Evolutionary conservation across 2,888 invertebrate species (phyloP).

Genomic region (Lacanobia wlatinum): DNA sequence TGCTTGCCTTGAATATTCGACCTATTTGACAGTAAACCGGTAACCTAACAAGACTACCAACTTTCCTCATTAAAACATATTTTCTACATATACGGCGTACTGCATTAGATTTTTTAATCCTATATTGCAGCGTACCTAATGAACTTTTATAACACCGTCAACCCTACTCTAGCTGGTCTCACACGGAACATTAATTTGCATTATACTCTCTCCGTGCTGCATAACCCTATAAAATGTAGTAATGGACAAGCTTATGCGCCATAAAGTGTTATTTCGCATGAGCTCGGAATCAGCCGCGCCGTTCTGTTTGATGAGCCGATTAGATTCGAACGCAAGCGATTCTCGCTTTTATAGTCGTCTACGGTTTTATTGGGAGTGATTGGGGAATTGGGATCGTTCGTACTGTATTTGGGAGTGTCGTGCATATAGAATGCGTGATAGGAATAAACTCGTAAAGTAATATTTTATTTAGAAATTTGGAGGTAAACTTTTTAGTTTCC

Average conservation of each 20-base stretch:
- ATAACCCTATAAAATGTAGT: conserved; percentile 87
- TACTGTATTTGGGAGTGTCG: conserved; percentile 43
- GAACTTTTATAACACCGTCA: conserved; percentile 68
- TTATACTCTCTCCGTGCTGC: conserved; percentile 82
- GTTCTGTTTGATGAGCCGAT: conserved; percentile 82
- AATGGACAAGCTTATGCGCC: conserved; percentile 84
- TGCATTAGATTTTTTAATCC: conserved; percentile 43
- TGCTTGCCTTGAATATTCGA: no score
- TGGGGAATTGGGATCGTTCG: conserved; percentile 58
- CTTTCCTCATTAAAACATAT: conserved; percentile 19
- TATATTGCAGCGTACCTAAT: conserved; percentile 36
- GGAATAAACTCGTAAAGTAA: conserved; percentile 28
- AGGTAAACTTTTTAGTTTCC: neutral
- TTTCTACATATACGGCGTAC: conserved; percentile 3
- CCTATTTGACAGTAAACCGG: neutral
- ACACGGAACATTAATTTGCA: conserved; percentile 86
- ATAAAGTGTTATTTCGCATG: conserved; percentile 82
- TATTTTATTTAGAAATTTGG: neutral
- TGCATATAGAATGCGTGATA: conserved; percentile 47
- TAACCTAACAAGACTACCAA: neutral
- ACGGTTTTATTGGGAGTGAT: conserved; percentile 56
- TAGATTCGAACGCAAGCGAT: conserved; percentile 73
- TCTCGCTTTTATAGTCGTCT: conserved; percentile 69
- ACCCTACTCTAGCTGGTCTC: conserved; percentile 78
- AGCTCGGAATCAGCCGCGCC: conserved; percentile 73